A percentile compares a stretch with the other conserved stretches of the same genome.
These are phyloP conservation scores for Apamea anceps DNA, from an alignment of 2,888 invertebrate species.

Conservation along the genomic window DNA sequence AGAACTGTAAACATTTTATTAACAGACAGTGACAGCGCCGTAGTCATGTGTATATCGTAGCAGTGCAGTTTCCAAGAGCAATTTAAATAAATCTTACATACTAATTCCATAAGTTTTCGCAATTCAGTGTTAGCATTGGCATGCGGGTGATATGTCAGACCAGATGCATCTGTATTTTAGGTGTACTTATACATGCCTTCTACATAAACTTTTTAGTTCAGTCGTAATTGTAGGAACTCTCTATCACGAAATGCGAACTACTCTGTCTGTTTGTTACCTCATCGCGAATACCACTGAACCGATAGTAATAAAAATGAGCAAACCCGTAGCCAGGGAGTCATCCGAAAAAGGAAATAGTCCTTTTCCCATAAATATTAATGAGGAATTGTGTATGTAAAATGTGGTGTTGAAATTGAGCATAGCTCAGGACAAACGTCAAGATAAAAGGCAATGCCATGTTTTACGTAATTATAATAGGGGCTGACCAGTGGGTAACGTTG, in stretches of 20 bases:
- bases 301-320: not conserved
- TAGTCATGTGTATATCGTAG: not conserved
- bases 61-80: not conserved
- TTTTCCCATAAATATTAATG: not conserved
- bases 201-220: not conserved
- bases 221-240: not conserved
- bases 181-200: not conserved
- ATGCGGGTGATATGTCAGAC: too few relatives aligned
- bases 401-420: not conserved
- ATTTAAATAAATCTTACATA: not conserved
- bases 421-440: not conserved
- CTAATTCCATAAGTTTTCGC: not conserved
- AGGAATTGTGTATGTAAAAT: not conserved
- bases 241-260: not conserved
- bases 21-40: not conserved
- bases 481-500: not conserved
- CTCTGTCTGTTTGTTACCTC: not conserved
- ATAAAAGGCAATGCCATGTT: not conserved
- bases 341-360: not conserved
- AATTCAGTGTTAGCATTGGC: not conserved
- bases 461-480: not conserved
- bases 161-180: not conserved
- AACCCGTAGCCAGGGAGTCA: not conserved
- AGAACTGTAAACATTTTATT: not conserved
- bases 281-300: not conserved